These are phyloP conservation scores for Brachypteracias leptosomus DNA, from an alignment of 2,113 vertebrate genomes.

Conservation along the genomic window DNA sequence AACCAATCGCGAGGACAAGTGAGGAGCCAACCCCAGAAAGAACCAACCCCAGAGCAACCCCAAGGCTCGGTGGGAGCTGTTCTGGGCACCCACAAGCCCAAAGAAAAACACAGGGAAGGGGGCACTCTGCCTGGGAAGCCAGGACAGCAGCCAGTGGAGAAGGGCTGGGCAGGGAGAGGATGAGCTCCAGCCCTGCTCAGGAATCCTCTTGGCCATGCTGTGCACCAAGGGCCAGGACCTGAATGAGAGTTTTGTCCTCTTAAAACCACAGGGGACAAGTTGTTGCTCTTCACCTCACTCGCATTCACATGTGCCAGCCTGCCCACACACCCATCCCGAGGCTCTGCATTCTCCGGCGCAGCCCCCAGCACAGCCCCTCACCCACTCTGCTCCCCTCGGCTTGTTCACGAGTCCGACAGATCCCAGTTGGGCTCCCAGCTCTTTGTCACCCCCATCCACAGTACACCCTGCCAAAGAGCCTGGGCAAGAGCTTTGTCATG, in stretches of 20 bases:
- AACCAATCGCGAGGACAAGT: background rate
- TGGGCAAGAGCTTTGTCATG: background rate
- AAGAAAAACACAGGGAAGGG: background rate
- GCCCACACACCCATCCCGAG: rapidly evolving
- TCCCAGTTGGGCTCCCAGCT: background rate
- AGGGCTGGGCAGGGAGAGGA: background rate
- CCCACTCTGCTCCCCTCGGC: background rate
- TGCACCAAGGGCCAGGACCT: background rate
- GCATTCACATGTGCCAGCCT: background rate
- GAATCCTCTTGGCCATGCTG: background rate
- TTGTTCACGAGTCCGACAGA: background rate
- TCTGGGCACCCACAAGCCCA: background rate
- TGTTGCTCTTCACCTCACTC: background rate
- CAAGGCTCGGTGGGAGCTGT: background rate
- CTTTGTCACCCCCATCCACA: background rate
- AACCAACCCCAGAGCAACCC: background rate
- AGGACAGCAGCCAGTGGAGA: background rate
- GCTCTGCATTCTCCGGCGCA: background rate
- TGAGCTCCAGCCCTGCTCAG: background rate
- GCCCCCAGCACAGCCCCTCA: background rate
- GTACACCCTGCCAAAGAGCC: background rate
- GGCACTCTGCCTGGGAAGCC: background rate
- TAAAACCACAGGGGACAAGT: background rate
- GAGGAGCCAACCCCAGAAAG: background rate
- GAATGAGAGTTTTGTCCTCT: background rate